Conservation (phyloP, 2,797 vertebrate genomes). For the Melopsittacus undulatus region DNA sequence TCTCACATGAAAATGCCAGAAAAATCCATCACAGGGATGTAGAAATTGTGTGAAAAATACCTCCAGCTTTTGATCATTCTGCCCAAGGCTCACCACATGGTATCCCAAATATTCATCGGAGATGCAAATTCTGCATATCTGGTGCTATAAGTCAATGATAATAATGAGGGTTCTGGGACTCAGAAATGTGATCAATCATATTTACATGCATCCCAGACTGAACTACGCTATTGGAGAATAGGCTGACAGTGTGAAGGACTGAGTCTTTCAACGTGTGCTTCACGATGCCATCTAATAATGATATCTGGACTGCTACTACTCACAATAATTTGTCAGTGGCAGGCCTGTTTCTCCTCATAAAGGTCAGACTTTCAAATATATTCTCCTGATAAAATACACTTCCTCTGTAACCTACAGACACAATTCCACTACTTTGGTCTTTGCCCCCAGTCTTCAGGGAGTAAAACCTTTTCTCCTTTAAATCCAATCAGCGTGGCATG, state of each 20-base stretch:
- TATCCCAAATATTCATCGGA: constrained; percentile 55
- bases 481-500: background rate
- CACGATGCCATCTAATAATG: background rate
- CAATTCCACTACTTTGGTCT: background rate
- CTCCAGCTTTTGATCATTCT: constrained; percentile 67
- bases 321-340: background rate
- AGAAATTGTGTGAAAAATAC: constrained; percentile 68
- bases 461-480: constrained; percentile 6
- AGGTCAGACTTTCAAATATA: constrained; percentile 5
- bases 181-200: constrained; percentile 18
- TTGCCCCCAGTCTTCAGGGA: background rate
- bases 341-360: background rate
- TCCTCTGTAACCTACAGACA: background rate
- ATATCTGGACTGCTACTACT: background rate
- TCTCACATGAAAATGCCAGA: constrained; percentile 67
- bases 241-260: background rate
- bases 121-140: constrained; percentile 53
- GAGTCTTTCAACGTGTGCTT: background rate
- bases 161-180: constrained; percentile 39
- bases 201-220: background rate
- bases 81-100: constrained; percentile 69
- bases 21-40: constrained; percentile 63
- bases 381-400: background rate
- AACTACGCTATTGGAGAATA: background rate
- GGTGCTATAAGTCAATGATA: constrained; percentile 51